phyloP scores from a whole-genome alignment of 2,113 vertebrate genomes.

The Esox niger region DNA sequence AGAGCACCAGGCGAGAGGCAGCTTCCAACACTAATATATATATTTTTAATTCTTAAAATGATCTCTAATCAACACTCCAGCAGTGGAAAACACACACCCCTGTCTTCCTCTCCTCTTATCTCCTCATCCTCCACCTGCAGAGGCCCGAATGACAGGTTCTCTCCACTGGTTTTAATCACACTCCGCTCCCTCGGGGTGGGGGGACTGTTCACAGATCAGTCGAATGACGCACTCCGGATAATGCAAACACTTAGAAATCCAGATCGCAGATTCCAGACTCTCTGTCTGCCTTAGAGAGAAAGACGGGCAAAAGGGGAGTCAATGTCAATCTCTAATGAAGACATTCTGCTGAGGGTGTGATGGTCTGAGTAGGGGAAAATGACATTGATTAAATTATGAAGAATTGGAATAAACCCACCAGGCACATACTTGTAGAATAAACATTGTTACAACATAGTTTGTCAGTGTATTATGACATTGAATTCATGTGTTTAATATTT shows the following conservation, averaged over 20 bases:
- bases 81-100: background rate
- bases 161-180: background rate
- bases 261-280: too few species aligned
- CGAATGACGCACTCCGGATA: too few species aligned
- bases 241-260: too few species aligned
- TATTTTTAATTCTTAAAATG: background rate
- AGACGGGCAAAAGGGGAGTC: background rate
- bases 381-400: background rate
- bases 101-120: too few species aligned
- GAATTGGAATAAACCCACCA: background rate
- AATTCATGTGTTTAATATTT: too few species aligned
- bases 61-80: conserved; percentile 1
- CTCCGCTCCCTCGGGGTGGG: background rate
- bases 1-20: background rate
- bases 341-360: background rate
- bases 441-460: too few species aligned
- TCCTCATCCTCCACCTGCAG: background rate
- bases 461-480: too few species aligned
- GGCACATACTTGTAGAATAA: too few species aligned
- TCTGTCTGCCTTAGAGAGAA: too few species aligned
- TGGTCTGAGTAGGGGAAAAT: background rate
- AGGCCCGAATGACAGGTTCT: background rate
- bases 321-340: background rate
- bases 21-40: background rate
- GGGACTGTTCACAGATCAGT: background rate